Base-by-base conservation (phyloP, 2,888 invertebrate species). In the Tinea trinotella region DNA sequence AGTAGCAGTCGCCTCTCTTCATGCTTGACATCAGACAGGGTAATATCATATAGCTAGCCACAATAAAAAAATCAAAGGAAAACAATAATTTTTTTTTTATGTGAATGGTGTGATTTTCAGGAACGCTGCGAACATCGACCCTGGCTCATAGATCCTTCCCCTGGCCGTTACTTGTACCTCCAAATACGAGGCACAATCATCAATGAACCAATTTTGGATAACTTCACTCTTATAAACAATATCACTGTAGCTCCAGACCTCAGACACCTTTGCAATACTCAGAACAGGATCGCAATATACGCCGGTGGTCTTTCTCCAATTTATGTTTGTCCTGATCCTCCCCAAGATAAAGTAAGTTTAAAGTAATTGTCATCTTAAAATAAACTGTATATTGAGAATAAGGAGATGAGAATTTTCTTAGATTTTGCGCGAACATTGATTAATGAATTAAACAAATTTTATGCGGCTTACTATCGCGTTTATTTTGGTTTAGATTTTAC, bases 101-200 rank as follows among this genome's bases (percentile, higher is more conserved):
- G 6, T 24, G 9, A 24, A 24, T 9, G 24, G 9, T 24, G 5
- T 24, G 7, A 35, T 60, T 80, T 82, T 35, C 80, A 95, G 95
- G 88, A 91, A 64, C 92, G 92, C 59, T 95, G 95, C 63, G 92
- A 94, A 62, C 90, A 89, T 53, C 90, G 92, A 57, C 94, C 95
- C 0, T 92, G 94, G 90, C 85, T 94, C 40, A 92, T 95, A 59
- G 92, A 93, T 64, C 94, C 92, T 0, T 90, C 90, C 0, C 89
- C 90, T 7, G 91, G 90, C 49, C 91, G 92, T 59, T 95, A 91
- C 66, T 85, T 95, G 3, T 95, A 94, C 77, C 90, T 94, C 17
- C 93, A 93, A 69, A 88, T 93, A 57, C 89, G 89, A 58, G 95
- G 94, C 1, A 88, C 87, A 60, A 83, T 88, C 53, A 81, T 87